A percentile compares a stretch with the other conserved stretches of the same genome.
phyloP scores from a whole-genome alignment of 2,888 invertebrate species.

The Macrosoma leucophasiata region DNA sequence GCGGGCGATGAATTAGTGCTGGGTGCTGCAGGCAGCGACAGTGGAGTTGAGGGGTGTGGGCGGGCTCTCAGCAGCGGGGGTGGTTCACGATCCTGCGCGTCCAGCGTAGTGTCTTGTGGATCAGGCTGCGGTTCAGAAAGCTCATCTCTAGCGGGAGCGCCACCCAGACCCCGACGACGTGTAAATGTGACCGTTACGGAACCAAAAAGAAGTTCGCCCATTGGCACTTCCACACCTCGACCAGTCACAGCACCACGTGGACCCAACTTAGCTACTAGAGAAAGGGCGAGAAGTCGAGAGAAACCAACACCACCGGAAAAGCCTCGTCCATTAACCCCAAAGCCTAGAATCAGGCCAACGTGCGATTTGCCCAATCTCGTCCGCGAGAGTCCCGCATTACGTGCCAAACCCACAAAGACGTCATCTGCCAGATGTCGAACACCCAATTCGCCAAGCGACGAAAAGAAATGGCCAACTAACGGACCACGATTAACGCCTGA shows the following conservation, averaged over 20 bases:
- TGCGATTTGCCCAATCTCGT: conserved; percentile 72
- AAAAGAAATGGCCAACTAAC: conserved; percentile 81
- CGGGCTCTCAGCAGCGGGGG: conserved; percentile 82
- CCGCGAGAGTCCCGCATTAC: conserved; percentile 61
- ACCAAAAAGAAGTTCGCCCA: conserved; percentile 65
- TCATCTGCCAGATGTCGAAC: conserved; percentile 77
- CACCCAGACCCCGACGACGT: conserved; percentile 67
- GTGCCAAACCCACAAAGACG: conserved; percentile 69
- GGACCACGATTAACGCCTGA: conserved; percentile 55
- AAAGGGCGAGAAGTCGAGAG: conserved; percentile 77
- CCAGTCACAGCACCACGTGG: conserved; percentile 68
- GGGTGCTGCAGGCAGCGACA: conserved; percentile 84
- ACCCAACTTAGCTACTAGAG: conserved; percentile 69
- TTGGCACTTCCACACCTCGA: conserved; percentile 69
- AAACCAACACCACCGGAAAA: conserved; percentile 71
- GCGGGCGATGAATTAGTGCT: conserved; percentile 57
- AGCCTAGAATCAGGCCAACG: conserved; percentile 65
- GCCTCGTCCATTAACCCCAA: conserved; percentile 63
- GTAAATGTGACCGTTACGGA: conserved; percentile 77
- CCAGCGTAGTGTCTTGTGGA: conserved; percentile 85
- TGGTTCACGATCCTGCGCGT: conserved; percentile 83
- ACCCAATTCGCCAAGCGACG: conserved; percentile 79
- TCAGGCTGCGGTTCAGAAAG: conserved; percentile 89
- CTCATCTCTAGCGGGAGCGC: conserved; percentile 78
- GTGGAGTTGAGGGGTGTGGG: conserved; percentile 85